Evolutionary conservation across 2,113 vertebrate species (phyloP).

Genomic region (Columbina picui): DNA sequence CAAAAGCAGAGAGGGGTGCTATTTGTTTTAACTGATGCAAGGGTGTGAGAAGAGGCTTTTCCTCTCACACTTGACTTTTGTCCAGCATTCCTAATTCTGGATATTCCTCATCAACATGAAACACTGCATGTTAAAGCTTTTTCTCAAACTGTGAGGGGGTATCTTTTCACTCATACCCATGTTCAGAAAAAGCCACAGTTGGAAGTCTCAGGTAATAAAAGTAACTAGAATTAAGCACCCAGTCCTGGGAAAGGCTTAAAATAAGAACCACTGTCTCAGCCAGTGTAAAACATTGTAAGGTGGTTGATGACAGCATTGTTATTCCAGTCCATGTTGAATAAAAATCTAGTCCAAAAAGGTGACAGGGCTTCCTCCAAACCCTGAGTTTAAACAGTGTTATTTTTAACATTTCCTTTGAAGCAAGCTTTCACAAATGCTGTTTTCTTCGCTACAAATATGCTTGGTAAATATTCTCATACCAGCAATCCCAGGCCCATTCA

Average conservation of each 20-base stretch:
- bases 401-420: neutral
- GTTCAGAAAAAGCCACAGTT: neutral
- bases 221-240: neutral
- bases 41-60: neutral
- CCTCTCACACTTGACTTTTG: neutral
- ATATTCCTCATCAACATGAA: neutral
- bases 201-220: neutral
- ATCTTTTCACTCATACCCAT: neutral
- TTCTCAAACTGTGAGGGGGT: neutral
- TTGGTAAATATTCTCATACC: neutral
- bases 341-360: neutral
- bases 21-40: neutral
- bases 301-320: accelerated
- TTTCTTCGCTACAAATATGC: neutral
- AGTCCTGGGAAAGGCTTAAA: neutral
- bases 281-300: neutral
- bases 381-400: neutral
- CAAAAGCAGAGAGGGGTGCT: neutral
- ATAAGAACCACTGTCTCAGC: neutral
- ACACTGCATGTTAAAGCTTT: neutral
- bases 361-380: neutral
- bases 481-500: neutral
- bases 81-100: neutral
- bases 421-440: neutral
- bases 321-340: accelerated